Evolutionary conservation across 2,888 invertebrate genomes (phyloP).

Genomic region (Acrobasis repandana): DNA sequence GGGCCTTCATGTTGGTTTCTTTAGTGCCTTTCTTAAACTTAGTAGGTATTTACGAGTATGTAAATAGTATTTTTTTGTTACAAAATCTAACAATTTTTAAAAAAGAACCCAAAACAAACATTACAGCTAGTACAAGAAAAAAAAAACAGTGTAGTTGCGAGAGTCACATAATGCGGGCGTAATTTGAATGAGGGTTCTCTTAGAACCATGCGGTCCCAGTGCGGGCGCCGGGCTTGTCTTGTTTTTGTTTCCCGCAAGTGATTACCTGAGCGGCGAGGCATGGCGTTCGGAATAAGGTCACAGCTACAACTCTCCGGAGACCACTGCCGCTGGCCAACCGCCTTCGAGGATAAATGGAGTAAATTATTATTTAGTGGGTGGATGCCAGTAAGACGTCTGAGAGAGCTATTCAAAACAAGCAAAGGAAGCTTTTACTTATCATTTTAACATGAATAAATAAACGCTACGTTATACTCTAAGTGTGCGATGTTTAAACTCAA

Average conservation of each 20-base stretch:
- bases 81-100: too few relatives aligned
- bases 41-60: too few relatives aligned
- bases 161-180: constrained; percentile 8
- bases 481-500: neutral
- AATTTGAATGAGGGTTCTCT: constrained; percentile 19
- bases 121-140: too few relatives aligned
- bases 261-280: constrained; percentile 27
- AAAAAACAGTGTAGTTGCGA: too few relatives aligned
- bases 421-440: neutral
- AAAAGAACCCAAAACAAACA: too few relatives aligned
- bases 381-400: neutral
- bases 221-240: constrained; percentile 24
- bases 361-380: constrained; percentile 2
- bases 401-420: neutral
- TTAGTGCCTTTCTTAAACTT: too few relatives aligned
- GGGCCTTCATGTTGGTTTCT: too few relatives aligned
- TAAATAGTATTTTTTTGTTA: too few relatives aligned
- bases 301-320: constrained; percentile 26
- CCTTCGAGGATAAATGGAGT: constrained; percentile 1
- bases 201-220: constrained; percentile 23
- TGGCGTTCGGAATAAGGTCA: constrained; percentile 30
- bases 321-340: constrained; percentile 1
- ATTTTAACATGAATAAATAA: neutral
- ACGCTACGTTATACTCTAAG: neutral
- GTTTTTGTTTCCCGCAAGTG: constrained; percentile 26